A percentile compares a stretch with the other conserved stretches of the same genome.
phyloP scores from a whole-genome alignment of 2,113 vertebrate genomes.

The Nycticebus coucang region DNA sequence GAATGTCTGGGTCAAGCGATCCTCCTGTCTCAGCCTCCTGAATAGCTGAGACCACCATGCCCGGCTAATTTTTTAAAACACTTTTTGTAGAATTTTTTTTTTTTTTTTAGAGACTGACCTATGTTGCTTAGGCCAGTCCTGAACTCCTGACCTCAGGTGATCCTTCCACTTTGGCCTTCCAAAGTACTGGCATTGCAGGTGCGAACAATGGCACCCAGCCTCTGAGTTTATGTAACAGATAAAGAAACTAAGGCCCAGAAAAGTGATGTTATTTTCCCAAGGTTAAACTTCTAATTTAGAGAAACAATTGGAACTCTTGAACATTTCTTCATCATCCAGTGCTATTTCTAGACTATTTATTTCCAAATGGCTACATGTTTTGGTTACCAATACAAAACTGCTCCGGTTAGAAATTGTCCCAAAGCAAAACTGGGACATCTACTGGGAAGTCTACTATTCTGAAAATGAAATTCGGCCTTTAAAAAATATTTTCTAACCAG shows the following conservation, averaged over 20 bases:
- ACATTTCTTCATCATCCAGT: neutral
- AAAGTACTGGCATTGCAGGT: too few species aligned
- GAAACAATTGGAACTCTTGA: neutral
- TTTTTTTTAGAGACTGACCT: too few species aligned
- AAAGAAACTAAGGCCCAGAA: neutral
- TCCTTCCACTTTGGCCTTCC: too few species aligned
- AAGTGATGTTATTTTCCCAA: neutral
- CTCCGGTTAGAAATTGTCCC: neutral
- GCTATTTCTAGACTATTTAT: neutral
- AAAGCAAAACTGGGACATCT: neutral
- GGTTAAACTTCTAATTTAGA: neutral
- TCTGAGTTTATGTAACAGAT: neutral
- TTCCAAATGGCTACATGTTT: neutral
- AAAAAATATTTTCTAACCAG: neutral
- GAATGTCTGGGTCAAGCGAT: too few species aligned
- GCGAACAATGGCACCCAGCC: too few species aligned
- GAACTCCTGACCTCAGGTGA: too few species aligned
- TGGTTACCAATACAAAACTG: neutral
- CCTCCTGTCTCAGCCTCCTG: too few species aligned
- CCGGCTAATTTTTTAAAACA: too few species aligned
- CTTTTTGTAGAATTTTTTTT: too few species aligned
- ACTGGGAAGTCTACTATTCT: neutral
- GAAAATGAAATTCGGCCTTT: neutral
- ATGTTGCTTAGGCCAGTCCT: too few species aligned
- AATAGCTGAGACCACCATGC: too few species aligned